A percentile compares a stretch with the other conserved stretches of the same genome.
phyloP scores from a whole-genome alignment of 2,113 vertebrate genomes.

The Chaetodon auriga region DNA sequence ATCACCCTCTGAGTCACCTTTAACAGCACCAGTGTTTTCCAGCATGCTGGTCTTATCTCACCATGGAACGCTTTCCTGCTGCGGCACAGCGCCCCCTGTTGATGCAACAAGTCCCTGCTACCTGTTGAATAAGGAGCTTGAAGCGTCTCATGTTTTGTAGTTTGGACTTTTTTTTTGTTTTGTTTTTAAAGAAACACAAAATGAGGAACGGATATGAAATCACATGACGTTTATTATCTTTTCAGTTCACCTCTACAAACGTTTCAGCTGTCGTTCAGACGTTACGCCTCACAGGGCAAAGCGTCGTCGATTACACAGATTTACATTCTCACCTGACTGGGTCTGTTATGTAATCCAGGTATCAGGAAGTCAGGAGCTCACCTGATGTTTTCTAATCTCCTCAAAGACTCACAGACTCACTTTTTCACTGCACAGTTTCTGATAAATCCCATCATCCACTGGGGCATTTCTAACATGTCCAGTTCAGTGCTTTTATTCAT shows the following conservation, averaged over 20 bases:
- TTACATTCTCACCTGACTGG: slow-evolving; percentile 37
- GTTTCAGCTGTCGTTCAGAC: slow-evolving; percentile 40
- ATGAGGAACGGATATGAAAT: slow-evolving; percentile 7
- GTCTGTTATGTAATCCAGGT: background rate
- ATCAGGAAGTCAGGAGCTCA: slow-evolving; percentile 6
- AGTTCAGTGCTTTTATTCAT: background rate
- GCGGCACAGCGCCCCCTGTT: background rate
- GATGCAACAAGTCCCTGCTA: background rate
- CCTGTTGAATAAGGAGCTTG: background rate
- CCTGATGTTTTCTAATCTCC: background rate
- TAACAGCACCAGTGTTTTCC: background rate
- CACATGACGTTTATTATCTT: slow-evolving; percentile 23
- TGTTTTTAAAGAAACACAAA: background rate
- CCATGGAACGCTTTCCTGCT: background rate
- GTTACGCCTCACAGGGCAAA: slow-evolving; percentile 16
- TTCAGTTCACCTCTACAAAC: slow-evolving; percentile 45
- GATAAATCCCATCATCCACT: background rate
- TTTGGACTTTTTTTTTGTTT: too few relatives aligned
- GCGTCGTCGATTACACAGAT: background rate
- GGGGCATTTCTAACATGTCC: background rate
- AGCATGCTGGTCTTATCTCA: background rate
- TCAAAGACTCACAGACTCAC: background rate
- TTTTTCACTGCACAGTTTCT: background rate
- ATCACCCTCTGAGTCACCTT: background rate
- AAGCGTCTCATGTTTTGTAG: background rate